Conservation (phyloP, 2,113 vertebrate genomes). For the Edolisoma coerulescens region DNA sequence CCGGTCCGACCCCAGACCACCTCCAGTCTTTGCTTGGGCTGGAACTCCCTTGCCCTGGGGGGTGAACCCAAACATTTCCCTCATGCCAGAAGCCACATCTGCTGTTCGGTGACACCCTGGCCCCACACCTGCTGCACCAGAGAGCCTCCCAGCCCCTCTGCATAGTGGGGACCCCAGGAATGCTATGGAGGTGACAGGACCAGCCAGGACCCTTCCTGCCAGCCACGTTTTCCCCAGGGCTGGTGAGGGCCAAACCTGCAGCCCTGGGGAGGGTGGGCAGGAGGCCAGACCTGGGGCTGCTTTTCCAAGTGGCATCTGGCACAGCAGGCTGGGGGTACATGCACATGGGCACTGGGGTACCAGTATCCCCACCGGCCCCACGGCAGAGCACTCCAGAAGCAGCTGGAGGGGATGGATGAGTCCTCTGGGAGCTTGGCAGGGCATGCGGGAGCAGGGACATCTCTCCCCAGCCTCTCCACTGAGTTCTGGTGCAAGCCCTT, state of each 20-base stretch:
- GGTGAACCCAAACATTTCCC: not conserved
- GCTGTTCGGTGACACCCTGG: not conserved
- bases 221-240: not conserved
- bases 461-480: not conserved
- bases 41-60: accelerated
- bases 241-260: not conserved
- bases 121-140: not conserved
- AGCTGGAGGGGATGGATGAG: not conserved
- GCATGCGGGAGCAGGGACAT: not conserved
- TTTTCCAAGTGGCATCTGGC: not conserved
- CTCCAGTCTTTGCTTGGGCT: not conserved
- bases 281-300: not conserved
- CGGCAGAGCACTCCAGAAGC: not conserved
- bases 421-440: not conserved
- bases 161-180: not conserved
- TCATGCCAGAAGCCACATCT: not conserved
- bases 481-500: not conserved
- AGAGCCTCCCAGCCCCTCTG: not conserved
- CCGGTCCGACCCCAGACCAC: not conserved
- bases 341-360: not conserved
- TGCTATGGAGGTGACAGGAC: not conserved
- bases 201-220: not conserved
- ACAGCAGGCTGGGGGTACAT: not conserved
- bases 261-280: not conserved
- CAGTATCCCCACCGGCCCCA: not conserved